Percentiles rank a stretch among this genome's conserved stretches.
These are phyloP conservation scores for Notarius quadriscutis DNA, from an alignment of 2,113 vertebrate genomes.

Conservation along the genomic window DNA sequence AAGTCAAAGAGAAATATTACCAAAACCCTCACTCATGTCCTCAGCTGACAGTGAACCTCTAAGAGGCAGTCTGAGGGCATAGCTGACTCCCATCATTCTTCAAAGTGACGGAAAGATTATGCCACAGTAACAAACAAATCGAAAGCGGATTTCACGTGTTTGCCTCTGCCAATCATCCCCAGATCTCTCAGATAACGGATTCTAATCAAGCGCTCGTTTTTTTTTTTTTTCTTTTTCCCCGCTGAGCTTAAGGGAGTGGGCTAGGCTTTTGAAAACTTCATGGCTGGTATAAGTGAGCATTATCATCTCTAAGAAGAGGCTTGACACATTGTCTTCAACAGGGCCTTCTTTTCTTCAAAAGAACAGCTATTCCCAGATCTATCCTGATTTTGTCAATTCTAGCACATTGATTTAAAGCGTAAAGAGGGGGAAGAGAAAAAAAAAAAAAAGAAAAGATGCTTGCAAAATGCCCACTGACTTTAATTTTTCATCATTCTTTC, in stretches of 20 bases:
- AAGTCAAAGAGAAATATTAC: background rate
- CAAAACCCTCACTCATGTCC: background rate
- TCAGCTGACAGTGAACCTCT: background rate
- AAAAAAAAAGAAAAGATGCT: conserved; percentile 35
- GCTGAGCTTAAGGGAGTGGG: conserved; percentile 62
- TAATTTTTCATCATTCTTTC: conserved; percentile 56
- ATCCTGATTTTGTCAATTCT: conserved; percentile 66
- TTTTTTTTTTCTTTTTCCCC: conserved; percentile 8
- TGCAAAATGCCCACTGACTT: conserved; percentile 57
- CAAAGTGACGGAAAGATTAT: conserved; percentile 66
- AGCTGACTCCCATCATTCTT: conserved; percentile 54
- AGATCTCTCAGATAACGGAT: conserved; percentile 67
- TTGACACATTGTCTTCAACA: conserved; percentile 64
- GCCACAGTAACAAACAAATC: conserved; percentile 71
- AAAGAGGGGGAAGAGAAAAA: conserved; percentile 8
- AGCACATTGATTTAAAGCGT: conserved; percentile 61
- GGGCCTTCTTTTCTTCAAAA: conserved; percentile 74
- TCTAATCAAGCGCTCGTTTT: conserved; percentile 66
- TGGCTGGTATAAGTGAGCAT: conserved; percentile 65
- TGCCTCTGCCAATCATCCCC: conserved; percentile 63
- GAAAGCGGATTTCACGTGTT: conserved; percentile 69
- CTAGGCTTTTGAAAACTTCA: conserved; percentile 64
- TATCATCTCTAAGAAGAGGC: conserved; percentile 69
- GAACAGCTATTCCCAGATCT: conserved; percentile 70
- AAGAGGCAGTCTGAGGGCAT: conserved; percentile 12